These are phyloP conservation scores for Gallinago solitaria DNA, from an alignment of 2,797 vertebrate genomes.

Conservation along the genomic window DNA sequence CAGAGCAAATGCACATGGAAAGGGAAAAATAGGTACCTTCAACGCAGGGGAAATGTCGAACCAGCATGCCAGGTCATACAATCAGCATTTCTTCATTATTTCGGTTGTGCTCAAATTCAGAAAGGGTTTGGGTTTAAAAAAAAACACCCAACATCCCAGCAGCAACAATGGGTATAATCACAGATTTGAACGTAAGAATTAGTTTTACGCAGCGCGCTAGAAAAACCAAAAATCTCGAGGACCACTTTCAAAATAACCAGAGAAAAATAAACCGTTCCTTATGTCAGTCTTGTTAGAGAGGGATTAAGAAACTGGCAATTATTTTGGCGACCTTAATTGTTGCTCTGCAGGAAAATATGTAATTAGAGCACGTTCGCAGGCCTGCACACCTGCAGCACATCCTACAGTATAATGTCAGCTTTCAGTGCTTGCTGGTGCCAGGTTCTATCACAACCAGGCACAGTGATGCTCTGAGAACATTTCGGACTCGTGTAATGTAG, in stretches of 20 bases:
- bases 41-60: conserved; percentile 60
- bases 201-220: conserved; percentile 72
- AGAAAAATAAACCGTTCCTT: conserved; percentile 79
- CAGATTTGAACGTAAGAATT: conserved; percentile 75
- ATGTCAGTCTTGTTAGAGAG: conserved; percentile 86
- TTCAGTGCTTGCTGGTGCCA: conserved; percentile 89
- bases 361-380: conserved; percentile 93
- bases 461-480: conserved; percentile 94
- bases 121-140: conserved; percentile 47
- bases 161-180: conserved; percentile 77
- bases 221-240: conserved; percentile 79
- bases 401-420: conserved; percentile 93
- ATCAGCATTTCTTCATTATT: conserved; percentile 68
- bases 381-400: conserved; percentile 98
- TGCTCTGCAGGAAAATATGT: conserved; percentile 92
- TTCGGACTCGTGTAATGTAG: conserved; percentile 94
- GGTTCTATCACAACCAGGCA: conserved; percentile 93
- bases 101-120: conserved; percentile 69
- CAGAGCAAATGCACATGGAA: neutral
- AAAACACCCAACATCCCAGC: conserved; percentile 3
- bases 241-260: conserved; percentile 79
- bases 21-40: conserved; percentile 56
- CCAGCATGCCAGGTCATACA: conserved; percentile 62
- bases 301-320: conserved; percentile 94
- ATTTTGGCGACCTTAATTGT: conserved; percentile 98